Evolutionary conservation across 2,113 vertebrate genomes (phyloP).

Genomic region (Rafetus swinhoei): DNA sequence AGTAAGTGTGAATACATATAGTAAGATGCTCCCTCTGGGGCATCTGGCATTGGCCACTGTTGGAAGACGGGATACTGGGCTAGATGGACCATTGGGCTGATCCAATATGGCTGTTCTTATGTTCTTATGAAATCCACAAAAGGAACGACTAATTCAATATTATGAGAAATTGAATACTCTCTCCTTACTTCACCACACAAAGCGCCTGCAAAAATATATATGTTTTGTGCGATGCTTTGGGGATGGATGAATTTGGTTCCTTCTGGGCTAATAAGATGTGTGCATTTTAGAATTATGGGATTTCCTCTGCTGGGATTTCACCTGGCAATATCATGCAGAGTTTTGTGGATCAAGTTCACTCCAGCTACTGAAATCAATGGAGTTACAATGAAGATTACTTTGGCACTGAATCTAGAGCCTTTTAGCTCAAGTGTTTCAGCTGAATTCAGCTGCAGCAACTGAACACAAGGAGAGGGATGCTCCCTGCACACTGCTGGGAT

Average conservation of each 20-base stretch:
- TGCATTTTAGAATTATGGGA: neutral
- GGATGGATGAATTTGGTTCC: neutral
- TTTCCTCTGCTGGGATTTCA: neutral
- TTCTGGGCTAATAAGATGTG: neutral
- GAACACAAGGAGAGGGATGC: neutral
- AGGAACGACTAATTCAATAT: neutral
- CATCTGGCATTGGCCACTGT: too few relatives aligned
- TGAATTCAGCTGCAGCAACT: neutral
- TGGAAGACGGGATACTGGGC: too few relatives aligned
- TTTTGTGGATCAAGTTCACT: neutral
- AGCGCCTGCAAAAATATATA: neutral
- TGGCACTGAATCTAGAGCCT: rapidly evolving
- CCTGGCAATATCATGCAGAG: rapidly evolving
- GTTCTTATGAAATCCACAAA: neutral
- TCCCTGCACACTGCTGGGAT: neutral
- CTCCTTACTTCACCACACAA: neutral
- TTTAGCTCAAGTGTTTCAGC: neutral
- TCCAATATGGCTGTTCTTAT: too few relatives aligned
- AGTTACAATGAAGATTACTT: neutral
- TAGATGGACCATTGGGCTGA: too few relatives aligned
- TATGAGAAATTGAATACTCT: neutral
- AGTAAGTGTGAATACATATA: neutral
- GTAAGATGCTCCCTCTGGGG: too few relatives aligned
- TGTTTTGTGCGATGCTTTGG: neutral
- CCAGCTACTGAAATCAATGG: rapidly evolving